Evolutionary conservation across 2,797 vertebrate genomes (phyloP), one percentile per base, ranked within the genome.

Genomic region (Periparus ater): DNA sequence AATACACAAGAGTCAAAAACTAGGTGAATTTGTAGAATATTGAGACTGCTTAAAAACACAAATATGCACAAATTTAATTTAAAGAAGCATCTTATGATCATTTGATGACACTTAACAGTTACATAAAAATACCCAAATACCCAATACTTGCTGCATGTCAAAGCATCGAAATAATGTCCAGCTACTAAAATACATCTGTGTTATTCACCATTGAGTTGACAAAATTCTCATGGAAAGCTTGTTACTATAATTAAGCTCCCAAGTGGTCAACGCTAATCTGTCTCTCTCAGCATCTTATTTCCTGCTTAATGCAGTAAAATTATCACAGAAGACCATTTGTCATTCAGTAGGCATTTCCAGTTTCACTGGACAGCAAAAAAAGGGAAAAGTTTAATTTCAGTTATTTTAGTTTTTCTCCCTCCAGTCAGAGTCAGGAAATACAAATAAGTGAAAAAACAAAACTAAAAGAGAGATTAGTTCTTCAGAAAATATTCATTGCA

Each of bases 241-340:
- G 71, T 85, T 92, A 58, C 92, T 94, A 96, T 88, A 94, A 94
- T 89, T 93, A 93, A 78, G 8, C 17, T 96, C 86, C 81, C 84
- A 91, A 91, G 72, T 73, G 47, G 67, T 87, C 84, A 89, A 54
- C 57, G 36, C 10, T 89, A 82, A 73, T 95, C 73, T 72, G 27
- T 70, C 73, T 77, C 20, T 79, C 86, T 95, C 76, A 91, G 86
- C 66, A 88, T 81, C 60, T 81, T 85, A 91, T 42, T 94, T 95
- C 94, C 95, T 94, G 84, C 26, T 72, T 66, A 79, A 63, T 63
- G 67, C 27, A 91, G 86, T 79, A 87, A 91, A 96, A 89, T 85
- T 91, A 89, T 79, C 89, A 92, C 86, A 93, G 44, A 91, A 76
- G 81, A 32, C 70, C 60, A 84, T 90, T 93, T 85, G 58, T 94